Evolutionary conservation across 2,888 invertebrate genomes (phyloP).

Genomic region (Pheosia gnoma): DNA sequence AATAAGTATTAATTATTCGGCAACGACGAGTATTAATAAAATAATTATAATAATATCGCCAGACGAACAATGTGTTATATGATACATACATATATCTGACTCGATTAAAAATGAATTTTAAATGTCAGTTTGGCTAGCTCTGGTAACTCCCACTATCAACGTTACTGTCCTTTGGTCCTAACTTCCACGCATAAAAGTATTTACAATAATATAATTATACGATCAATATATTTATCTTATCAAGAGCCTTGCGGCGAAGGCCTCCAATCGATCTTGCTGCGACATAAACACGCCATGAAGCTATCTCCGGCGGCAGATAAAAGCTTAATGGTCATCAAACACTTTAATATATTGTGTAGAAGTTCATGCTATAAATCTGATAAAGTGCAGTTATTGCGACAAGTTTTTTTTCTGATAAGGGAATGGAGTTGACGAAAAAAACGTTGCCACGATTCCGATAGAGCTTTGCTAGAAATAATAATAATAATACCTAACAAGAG

Average conservation of each 20-base stretch:
- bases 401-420: conserved; percentile 28
- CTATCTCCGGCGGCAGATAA: conserved; percentile 46
- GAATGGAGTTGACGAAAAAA: conserved; percentile 16
- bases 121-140: background rate
- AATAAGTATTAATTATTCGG: no score
- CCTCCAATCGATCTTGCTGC: conserved; percentile 53
- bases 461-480: background rate
- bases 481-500: no score
- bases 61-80: no score
- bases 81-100: no score
- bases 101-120: no score
- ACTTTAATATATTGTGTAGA: conserved; percentile 44
- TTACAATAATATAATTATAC: conserved; percentile 39
- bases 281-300: conserved; percentile 49
- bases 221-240: conserved; percentile 55
- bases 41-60: no score
- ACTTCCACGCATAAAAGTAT: conserved; percentile 1
- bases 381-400: conserved; percentile 22
- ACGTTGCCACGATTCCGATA: background rate
- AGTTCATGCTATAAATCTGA: conserved; percentile 43
- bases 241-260: conserved; percentile 41
- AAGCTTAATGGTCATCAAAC: conserved; percentile 46
- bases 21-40: no score
- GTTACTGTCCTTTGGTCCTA: background rate
- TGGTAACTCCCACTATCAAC: background rate